Evolutionary conservation across 2,113 vertebrate genomes (phyloP).

Genomic region (Picathartes gymnocephalus): DNA sequence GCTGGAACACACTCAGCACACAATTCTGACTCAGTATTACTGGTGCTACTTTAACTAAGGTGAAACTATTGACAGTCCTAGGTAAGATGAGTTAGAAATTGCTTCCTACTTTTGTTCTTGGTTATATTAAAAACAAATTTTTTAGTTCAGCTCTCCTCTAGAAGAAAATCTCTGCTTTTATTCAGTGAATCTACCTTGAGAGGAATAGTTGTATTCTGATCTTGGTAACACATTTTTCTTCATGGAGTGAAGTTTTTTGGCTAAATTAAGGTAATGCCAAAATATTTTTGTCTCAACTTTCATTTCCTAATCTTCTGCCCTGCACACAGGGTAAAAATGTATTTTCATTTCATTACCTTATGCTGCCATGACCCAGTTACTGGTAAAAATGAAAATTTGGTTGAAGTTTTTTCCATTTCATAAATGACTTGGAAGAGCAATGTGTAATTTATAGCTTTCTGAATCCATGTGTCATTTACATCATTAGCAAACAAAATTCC

Average conservation of each 20-base stretch:
- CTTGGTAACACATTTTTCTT: not conserved
- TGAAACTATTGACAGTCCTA: not conserved
- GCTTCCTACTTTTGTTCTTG: not conserved
- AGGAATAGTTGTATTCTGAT: not conserved
- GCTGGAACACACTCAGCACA: not conserved
- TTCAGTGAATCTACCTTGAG: not conserved
- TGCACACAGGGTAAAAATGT: not conserved
- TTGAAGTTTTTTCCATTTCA: not conserved
- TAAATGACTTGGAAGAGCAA: not conserved
- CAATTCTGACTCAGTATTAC: not conserved
- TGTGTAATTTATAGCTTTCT: not conserved
- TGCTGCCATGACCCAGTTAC: not conserved
- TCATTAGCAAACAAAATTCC: not conserved
- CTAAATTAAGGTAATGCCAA: not conserved
- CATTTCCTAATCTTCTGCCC: not conserved
- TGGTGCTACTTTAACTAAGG: not conserved
- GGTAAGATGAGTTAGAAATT: not conserved
- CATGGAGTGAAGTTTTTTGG: not conserved
- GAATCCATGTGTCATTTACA: not conserved
- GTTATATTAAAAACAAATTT: not conserved
- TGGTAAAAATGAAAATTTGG: not conserved
- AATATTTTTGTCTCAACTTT: not conserved
- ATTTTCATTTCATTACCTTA: not conserved
- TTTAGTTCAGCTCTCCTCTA: not conserved
- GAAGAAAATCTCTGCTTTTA: not conserved